Evolutionary conservation across 2,888 invertebrate species (phyloP).

Genomic region (Lathronympha strigana): DNA sequence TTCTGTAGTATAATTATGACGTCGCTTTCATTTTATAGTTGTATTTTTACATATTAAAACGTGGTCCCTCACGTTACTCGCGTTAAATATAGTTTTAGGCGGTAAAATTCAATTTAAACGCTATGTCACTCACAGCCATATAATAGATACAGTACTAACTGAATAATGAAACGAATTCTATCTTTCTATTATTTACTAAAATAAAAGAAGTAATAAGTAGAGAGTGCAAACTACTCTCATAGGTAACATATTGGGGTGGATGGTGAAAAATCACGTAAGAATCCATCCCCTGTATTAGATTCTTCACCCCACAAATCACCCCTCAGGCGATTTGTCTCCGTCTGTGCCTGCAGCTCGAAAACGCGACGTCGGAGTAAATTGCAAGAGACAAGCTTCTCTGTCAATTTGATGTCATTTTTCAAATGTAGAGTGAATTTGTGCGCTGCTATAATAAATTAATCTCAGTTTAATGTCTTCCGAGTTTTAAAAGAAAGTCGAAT

Average conservation of each 20-base stretch:
- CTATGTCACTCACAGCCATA: too few species aligned
- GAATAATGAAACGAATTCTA: neutral
- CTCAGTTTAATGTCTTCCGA: too few species aligned
- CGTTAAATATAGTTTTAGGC: too few species aligned
- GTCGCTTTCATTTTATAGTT: too few species aligned
- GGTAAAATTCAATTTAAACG: too few species aligned
- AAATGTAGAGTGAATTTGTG: neutral
- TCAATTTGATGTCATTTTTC: neutral
- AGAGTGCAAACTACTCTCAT: slow-evolving; percentile 16
- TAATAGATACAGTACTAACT: too few species aligned
- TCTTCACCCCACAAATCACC: slow-evolving; percentile 31
- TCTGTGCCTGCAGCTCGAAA: slow-evolving; percentile 18
- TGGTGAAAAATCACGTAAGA: slow-evolving; percentile 41
- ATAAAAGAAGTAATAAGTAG: slow-evolving; percentile 1
- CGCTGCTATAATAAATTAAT: neutral
- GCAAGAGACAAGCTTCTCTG: slow-evolving; percentile 10
- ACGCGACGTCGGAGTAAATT: slow-evolving; percentile 14
- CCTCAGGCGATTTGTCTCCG: slow-evolving; percentile 35
- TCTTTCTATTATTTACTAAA: neutral
- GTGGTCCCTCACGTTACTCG: too few species aligned
- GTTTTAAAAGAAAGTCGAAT: neutral
- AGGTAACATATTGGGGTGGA: slow-evolving; percentile 18
- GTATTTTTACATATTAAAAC: too few species aligned
- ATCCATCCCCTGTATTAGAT: slow-evolving; percentile 32
- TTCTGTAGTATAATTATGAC: too few species aligned